Evolutionary conservation across 2,113 vertebrate genomes (phyloP).

Genomic region (Vanacampus margaritifer): DNA sequence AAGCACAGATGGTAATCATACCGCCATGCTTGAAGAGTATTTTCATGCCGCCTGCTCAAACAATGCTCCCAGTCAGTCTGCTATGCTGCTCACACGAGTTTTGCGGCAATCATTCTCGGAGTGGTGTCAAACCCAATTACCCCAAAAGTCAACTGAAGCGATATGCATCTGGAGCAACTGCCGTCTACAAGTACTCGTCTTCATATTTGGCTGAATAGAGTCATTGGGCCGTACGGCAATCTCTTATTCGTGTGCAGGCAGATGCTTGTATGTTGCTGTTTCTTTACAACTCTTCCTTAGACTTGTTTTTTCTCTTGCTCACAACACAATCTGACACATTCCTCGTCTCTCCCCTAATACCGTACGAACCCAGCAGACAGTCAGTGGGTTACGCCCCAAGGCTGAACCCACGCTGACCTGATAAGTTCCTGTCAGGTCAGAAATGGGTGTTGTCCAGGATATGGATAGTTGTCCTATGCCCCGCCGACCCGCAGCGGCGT

Average conservation of each 20-base stretch:
- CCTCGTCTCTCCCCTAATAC: constrained; percentile 26
- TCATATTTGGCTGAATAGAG: constrained; percentile 43
- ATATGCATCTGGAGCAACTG: constrained; percentile 58
- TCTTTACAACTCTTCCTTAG: not conserved
- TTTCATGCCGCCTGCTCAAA: constrained; percentile 19
- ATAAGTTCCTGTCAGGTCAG: constrained; percentile 42
- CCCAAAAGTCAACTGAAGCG: constrained; percentile 28
- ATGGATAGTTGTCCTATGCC: constrained; percentile 48
- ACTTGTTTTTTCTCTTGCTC: constrained; percentile 1
- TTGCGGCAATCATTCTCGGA: constrained; percentile 22
- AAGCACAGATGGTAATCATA: constrained; percentile 9
- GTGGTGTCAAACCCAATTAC: constrained; percentile 52
- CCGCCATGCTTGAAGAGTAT: constrained; percentile 9
- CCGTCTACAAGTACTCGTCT: constrained; percentile 36
- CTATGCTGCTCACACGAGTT: constrained; percentile 58
- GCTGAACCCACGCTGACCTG: constrained; percentile 60
- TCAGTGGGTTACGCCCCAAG: constrained; percentile 19
- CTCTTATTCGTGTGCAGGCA: constrained; percentile 48
- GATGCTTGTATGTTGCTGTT: constrained; percentile 23
- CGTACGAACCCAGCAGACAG: constrained; percentile 24
- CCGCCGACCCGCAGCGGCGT: constrained; percentile 36
- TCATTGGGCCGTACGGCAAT: constrained; percentile 50
- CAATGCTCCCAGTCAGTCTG: constrained; percentile 35
- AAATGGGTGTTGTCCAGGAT: constrained; percentile 41
- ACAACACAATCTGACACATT: constrained; percentile 21